Evolutionary conservation across 2,888 invertebrate species (phyloP), one percentile per base, ranked within the genome.

Genomic region (Mimumesa dahlbomi): DNA sequence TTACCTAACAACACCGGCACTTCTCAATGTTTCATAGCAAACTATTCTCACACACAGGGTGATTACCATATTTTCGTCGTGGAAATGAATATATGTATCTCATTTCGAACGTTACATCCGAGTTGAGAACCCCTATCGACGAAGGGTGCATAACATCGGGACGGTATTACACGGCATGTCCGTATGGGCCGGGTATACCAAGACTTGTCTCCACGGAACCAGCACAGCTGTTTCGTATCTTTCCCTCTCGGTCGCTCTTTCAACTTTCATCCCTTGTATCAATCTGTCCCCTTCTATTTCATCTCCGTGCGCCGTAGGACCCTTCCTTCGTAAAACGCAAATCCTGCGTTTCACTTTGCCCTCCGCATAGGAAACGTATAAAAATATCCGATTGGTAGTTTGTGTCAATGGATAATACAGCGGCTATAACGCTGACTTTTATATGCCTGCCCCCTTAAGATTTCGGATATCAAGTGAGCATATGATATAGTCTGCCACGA

Each of bases 141-240:
- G 76, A 81, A 73, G 85, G 84, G 83, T 84, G 81, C 77, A 79
- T 81, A 81, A 77, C 79, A 77, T 49, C 64, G 72, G 31, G 34
- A 72, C 63, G 64, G 67, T 74, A 72, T 79, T 77, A 72, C 73
- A 73, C 61, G 62, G 62, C 53, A 66, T 54, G 57, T 62, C 57
- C 68, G 77, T 67, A 70, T 72, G 49, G 67, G 65, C 64, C 58
- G 49, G 67, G 50, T 71, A 73, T 62, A 79, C 72, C 62, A 52
- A 68, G 69, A 70, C 74, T 76, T 70, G 77, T 82, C 82, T 79
- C 77, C 76, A 73, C 78, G 75, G 75, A 78, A 76, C 72, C 54
- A 42, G 77, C 79, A 82, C 85, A 86, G 83, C 85, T 85, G 84
- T 84, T 82, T 81, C 75, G 68, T 81, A 76, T 84, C 80, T 75